Base-by-base conservation (phyloP, 2,888 invertebrate genomes). In the Gasteruption jaculator region DNA sequence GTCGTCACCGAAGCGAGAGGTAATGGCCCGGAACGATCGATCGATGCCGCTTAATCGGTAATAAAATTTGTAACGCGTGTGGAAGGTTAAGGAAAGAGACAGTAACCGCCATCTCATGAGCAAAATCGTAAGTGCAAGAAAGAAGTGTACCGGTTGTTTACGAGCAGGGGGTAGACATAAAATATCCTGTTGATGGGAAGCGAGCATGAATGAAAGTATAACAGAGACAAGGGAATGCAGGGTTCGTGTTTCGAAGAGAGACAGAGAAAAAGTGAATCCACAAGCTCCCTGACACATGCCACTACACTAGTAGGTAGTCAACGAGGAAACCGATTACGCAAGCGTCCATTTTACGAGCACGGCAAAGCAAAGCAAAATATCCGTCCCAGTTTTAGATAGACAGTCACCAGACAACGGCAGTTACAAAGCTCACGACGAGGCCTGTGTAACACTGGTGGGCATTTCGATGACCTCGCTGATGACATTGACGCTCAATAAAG, bases 161-260 rank as follows among this genome's bases (percentile, higher is more conserved):
- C 50, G 53, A 52, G n/a, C n/a, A n/a, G n/a, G n/a, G 45, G 46
- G 49, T 45, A 35, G 47, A n/a, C 52, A 55, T 57, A 57, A 54
- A 56, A 57, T 49, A 49, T 49, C 46, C 47, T 51, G 43, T 31
- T 51, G 44, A 48, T 31, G 38, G 48, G 48, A 47, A 46, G 42
- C 39, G 45, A 45, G 43, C 52, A 50, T 54, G 57, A 57, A 57
- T 56, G 55, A 51, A 56, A 51, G n/a, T n/a, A n/a, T n/a, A n/a
- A n/a, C n/a, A n/a, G n/a, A n/a, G n/a, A n/a, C n/a, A n/a, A n/a
- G n/a, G n/a, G n/a, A n/a, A n/a, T n/a, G 46, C 44, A 42, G 36
- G 22, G 33, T 47, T 41, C 43, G 41, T 44, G 35, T n/a, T n/a
- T n/a, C n/a, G n/a, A n/a, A n/a, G n/a, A n/a, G 8, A 37, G 31